Evolutionary conservation across 2,797 vertebrate species (phyloP), one percentile per base, ranked within the genome.

Genomic region (Champsocephalus esox): DNA sequence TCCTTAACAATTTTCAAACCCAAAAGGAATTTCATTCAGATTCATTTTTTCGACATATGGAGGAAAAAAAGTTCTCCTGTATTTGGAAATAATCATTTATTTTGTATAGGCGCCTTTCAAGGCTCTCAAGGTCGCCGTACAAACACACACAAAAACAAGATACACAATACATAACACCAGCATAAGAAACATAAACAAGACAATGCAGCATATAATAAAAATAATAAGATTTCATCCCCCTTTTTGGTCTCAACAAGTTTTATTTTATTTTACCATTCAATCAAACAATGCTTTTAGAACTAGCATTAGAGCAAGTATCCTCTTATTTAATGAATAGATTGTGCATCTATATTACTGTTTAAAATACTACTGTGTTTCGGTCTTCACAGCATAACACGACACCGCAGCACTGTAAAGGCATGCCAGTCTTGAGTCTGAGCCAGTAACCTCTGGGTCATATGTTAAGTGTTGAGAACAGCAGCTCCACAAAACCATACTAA

Each of bases 361-460:
- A 70, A 28, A 54, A 12, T n/a, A 51, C 9, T 2, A 9, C 58
- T 69, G 17, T 32, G 54, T 57, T 65, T 64, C 57, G 5, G 64
- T 61, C 64, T 73, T 77, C 43, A 57, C 60, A 67, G 65, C 71
- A 70, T 55, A 77, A 80, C 58, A 44, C 11, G 12, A 80, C 76
- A 67, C 58, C 62, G 41, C 56, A 32, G 69, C 72, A 79, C 74
- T 82, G 83, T 75, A 65, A 49, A 86, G 76, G 82, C 82, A 79
- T 6, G 73, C 52, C n/a, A 72, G 89, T 91, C 89, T 92, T 73
- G 86, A 82, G 90, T 51, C 41, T 87, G 87, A 88, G 85, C 87
- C 70, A n/a, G 21, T 72, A 86, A 90, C 88, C 86, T 79, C 68
- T 12, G 73, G 88, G 87, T 93, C 89, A 89, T 62, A 83, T 84